Conservation (phyloP, 2,113 vertebrate species). For the Mustela lutreola region DNA sequence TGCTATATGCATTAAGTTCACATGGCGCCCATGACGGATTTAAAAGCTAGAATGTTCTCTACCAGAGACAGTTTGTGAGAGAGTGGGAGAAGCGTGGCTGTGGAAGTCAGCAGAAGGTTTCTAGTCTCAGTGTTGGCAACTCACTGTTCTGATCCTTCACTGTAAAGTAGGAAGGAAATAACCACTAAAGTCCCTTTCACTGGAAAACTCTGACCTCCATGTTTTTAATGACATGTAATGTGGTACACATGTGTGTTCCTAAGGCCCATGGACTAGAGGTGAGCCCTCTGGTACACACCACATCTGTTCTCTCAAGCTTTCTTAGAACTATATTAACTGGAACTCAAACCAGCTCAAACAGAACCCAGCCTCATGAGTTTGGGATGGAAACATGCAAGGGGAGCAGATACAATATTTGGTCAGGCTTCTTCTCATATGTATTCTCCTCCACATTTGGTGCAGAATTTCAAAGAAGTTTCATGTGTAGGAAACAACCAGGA, state of each 20-base stretch:
- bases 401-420: background rate
- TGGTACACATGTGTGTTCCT: background rate
- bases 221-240: background rate
- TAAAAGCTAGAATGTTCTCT: background rate
- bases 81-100: accelerated
- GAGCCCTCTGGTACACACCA: background rate
- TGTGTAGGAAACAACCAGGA: conserved; percentile 54
- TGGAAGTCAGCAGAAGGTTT: background rate
- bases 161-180: background rate
- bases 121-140: background rate
- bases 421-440: background rate
- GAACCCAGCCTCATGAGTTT: background rate
- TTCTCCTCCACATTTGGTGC: conserved; percentile 50
- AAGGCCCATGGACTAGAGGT: background rate
- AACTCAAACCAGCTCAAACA: background rate
- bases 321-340: background rate
- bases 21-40: background rate
- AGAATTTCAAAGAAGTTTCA: conserved; percentile 61
- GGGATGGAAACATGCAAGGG: background rate
- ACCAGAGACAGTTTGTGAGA: background rate
- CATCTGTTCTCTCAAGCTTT: background rate
- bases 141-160: background rate
- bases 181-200: background rate
- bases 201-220: background rate
- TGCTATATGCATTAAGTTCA: background rate